Evolutionary conservation across 2,113 vertebrate species (phyloP), one percentile per base, ranked within the genome.

Genomic region (Chloroceryle aenea): DNA sequence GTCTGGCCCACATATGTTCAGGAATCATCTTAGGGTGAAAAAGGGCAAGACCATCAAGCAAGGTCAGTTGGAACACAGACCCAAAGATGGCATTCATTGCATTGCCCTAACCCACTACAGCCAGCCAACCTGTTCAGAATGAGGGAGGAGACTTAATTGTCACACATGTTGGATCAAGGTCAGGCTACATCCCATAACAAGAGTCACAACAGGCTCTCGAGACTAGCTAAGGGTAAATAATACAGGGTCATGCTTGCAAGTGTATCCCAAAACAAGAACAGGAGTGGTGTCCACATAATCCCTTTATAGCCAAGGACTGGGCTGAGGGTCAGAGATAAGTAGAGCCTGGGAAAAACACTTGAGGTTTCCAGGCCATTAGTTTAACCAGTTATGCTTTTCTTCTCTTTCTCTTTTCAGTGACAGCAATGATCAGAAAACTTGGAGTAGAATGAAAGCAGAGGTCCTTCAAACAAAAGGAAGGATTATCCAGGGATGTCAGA

Each of bases 291-390:
- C 59, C 20, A 13, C 26, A 7, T n/a, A 78, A 47, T 50, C 56
- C 32, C 50, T 85, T 84, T 32, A 20, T 7, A 78, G 77, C n/a
- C 85, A 75, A 81, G 80, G 77, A 63, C 11, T 38, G 52, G 12
- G 61, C 43, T 72, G 69, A 87, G 25, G n/a, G 38, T 80, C 73
- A 96, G 59, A 91, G 80, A 91, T 84, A 84, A 93, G 73, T 29
- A 91, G 71, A 80, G 68, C 81, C 18, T 93, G 77, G 53, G 75
- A 76, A 90, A 85, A 93, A 88, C 2, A 1, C 32, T 34, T 3
- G 8, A 38, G 45, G 42, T 73, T 72, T 83, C 67, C 72, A 66
- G 18, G 16, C 55, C 50, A 52, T 26, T 12, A 8, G 16, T 79
- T 80, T 38, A 81, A 40, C 19, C 29, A 63, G 14, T 20, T 48